Base-by-base conservation (phyloP, 1,140 invertebrate genomes). In the Drosophila novamexicana region DNA sequence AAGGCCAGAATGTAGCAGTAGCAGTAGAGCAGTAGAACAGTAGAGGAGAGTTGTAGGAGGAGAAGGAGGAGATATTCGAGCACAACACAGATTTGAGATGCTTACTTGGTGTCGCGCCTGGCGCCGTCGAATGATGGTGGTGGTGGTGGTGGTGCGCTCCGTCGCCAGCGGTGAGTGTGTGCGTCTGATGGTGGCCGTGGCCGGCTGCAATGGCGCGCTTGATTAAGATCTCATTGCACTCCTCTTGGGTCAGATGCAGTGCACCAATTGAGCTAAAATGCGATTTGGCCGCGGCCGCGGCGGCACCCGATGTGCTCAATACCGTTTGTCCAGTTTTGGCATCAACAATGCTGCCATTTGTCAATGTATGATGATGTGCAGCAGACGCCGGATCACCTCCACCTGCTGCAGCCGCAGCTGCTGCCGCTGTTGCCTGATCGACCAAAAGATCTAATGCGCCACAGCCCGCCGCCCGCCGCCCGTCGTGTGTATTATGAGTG, bases 171-270 rank as follows among this genome's bases (percentile, higher is more conserved):
- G 79, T 88, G 73, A 86, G 75, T 75, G 92, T 91, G 77, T 92
- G 81, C 83, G 88, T 91, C 81, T 90, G 89, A 81, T 92, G 91
- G 69, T 92, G 91, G 73, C 91, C 88, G 72, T 92, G 91, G 73
- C 91, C 88, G 75, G 91, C 91, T 77, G 86, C 91, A 69, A 91
- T 80, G 52, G 91, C 91, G 75, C 95, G 92, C 90, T 96, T 96
- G 94, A 96, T 95, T 75, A 96, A 92, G 52, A 96, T 96, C 91
- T 96, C 95, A 92, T 96, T 96, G 93, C 95, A 96, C 93, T 96
- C 95, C 91, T 96, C 95, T 10, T 95, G 95, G 1, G 95, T 96
- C 14, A 96, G 93, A 79, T 96, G 95, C 62, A 96, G 92, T 9
- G 95, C 95, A 54, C 95, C 95, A 40, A 96, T 93, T 5, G 95